Conservation (phyloP, 2,888 invertebrate genomes). For the Tinea trinotella region DNA sequence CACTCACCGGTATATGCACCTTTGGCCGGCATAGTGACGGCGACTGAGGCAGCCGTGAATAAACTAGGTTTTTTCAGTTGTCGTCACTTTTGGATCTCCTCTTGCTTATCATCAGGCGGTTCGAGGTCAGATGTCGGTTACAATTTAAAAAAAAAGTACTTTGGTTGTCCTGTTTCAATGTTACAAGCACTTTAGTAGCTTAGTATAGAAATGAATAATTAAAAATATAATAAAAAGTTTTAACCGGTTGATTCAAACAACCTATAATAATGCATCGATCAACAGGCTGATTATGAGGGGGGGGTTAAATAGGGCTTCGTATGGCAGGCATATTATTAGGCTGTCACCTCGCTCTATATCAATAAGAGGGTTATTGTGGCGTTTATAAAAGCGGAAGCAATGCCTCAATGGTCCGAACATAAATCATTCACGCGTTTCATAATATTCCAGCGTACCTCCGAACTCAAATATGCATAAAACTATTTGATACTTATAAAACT, state of each 20-base stretch:
- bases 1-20: too few species aligned
- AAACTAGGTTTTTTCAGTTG: too few species aligned
- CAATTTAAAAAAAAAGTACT: too few species aligned
- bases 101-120: too few species aligned
- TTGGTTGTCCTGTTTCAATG: too few species aligned
- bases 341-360: constrained; percentile 5
- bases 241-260: background rate
- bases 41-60: too few species aligned
- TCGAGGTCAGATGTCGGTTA: too few species aligned
- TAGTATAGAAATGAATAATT: too few species aligned
- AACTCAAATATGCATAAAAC: background rate
- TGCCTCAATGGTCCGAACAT: constrained; percentile 13
- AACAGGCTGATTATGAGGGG: constrained; percentile 6
- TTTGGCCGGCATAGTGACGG: too few species aligned
- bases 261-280: constrained; percentile 2
- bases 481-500: too few species aligned
- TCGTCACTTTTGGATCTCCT: too few species aligned
- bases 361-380: constrained; percentile 11
- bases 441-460: background rate
- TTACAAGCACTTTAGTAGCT: too few species aligned
- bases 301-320: constrained; percentile 7
- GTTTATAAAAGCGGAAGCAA: constrained; percentile 12
- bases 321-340: constrained; percentile 10
- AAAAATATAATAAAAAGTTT: background rate
- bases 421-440: constrained; percentile 12